A percentile compares a stretch with the other conserved stretches of the same genome.
These are phyloP conservation scores for Zophobas atratus DNA, from an alignment of 1,140 invertebrate genomes.

Conservation along the genomic window DNA sequence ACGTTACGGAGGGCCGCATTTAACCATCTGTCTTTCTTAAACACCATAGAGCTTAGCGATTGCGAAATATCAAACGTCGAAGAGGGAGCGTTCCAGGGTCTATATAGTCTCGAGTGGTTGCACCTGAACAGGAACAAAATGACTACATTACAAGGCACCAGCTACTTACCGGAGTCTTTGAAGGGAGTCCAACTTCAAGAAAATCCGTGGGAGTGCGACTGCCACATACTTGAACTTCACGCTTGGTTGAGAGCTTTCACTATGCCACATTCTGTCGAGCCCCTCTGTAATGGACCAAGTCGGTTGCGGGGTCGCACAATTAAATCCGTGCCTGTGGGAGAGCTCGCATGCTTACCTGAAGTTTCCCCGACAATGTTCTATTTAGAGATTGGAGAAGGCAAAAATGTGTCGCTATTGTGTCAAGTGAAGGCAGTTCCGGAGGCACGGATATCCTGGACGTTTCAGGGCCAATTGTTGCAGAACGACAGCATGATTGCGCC, in stretches of 20 bases:
- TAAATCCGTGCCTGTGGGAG: slow-evolving; percentile 77
- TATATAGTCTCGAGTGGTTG: slow-evolving; percentile 87
- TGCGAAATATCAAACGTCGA: slow-evolving; percentile 85
- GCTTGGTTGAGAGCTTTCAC: slow-evolving; percentile 84
- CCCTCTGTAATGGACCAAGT: slow-evolving; percentile 81
- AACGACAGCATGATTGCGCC: slow-evolving; percentile 78
- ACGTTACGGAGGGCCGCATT: slow-evolving; percentile 83
- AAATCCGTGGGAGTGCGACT: slow-evolving; percentile 93
- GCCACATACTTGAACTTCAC: slow-evolving; percentile 82
- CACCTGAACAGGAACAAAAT: slow-evolving; percentile 87
- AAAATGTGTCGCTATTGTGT: slow-evolving; percentile 85
- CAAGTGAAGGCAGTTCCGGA: slow-evolving; percentile 84
- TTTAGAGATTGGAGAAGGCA: slow-evolving; percentile 83
- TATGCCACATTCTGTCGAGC: slow-evolving; percentile 79
- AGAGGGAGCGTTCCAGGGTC: slow-evolving; percentile 85
- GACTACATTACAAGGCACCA: slow-evolving; percentile 77
- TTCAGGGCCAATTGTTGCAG: slow-evolving; percentile 82
- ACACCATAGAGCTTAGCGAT: slow-evolving; percentile 85
- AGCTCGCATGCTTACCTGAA: slow-evolving; percentile 88
- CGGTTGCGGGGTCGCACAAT: slow-evolving; percentile 79
- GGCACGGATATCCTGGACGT: slow-evolving; percentile 85
- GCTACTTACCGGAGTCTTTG: slow-evolving; percentile 80
- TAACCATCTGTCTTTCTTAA: slow-evolving; percentile 80
- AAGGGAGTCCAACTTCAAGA: slow-evolving; percentile 86
- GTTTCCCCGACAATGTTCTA: slow-evolving; percentile 80